These are phyloP conservation scores for Archegozetes longisetosus DNA, from an alignment of 1,140 invertebrate species.

Conservation along the genomic window DNA sequence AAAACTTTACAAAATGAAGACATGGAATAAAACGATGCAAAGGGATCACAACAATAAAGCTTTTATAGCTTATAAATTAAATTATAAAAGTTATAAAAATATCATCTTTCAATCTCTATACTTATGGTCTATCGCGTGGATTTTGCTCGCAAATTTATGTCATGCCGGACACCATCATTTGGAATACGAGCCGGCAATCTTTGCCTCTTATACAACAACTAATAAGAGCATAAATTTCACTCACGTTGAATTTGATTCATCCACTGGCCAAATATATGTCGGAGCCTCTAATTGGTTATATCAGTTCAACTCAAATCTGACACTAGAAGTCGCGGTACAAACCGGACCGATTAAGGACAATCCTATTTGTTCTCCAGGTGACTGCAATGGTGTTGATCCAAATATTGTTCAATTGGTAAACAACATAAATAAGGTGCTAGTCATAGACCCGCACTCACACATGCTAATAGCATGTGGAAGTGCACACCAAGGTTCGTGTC, in stretches of 20 bases:
- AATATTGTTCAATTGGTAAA: conserved; percentile 44
- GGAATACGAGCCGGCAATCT: conserved; percentile 12
- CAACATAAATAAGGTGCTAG: conserved; percentile 79
- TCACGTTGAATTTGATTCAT: conserved; percentile 44
- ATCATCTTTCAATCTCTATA: neutral
- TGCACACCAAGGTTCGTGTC: conserved; percentile 67
- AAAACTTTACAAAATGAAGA: too few species aligned
- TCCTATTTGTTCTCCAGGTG: conserved; percentile 64
- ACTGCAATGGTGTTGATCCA: conserved; percentile 38
- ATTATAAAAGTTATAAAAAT: too few species aligned
- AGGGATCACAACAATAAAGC: too few species aligned
- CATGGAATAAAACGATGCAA: too few species aligned
- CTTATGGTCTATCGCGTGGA: neutral
- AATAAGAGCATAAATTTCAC: conserved; percentile 30
- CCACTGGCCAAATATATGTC: conserved; percentile 46
- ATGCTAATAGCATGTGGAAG: conserved; percentile 75
- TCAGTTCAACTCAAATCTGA: conserved; percentile 51
- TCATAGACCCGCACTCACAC: conserved; percentile 62
- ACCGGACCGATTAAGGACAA: conserved; percentile 66
- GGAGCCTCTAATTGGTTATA: conserved; percentile 68
- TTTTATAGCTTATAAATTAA: too few species aligned
- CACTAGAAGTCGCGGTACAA: conserved; percentile 42
- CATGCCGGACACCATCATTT: neutral
- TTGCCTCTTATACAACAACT: conserved; percentile 25
- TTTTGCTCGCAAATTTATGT: neutral